Evolutionary conservation across 2,113 vertebrate genomes (phyloP).

Genomic region (Cnemophilus loriae): DNA sequence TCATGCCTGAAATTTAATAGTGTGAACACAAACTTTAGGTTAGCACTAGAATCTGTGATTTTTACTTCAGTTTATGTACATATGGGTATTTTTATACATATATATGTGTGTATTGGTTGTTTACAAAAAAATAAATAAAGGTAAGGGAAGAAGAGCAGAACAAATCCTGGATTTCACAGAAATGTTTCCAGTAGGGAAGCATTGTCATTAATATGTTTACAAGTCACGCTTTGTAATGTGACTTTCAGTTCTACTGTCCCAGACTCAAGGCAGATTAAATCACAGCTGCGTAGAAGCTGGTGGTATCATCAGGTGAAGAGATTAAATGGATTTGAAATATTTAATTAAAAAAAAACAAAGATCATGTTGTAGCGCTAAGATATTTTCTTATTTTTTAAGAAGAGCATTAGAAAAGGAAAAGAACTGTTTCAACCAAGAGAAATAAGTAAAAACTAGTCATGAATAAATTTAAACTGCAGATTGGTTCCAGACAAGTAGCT

Average conservation of each 20-base stretch:
- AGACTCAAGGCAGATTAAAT: conserved; percentile 21
- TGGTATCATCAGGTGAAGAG: conserved; percentile 7
- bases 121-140: background rate
- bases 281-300: background rate
- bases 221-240: background rate
- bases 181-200: background rate
- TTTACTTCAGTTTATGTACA: background rate
- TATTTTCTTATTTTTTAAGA: background rate
- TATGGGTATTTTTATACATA: background rate
- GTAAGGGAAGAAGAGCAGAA: background rate
- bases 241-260: background rate
- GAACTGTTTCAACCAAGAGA: background rate
- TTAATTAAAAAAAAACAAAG: conserved; percentile 16
- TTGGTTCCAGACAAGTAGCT: background rate
- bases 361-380: background rate
- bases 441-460: background rate
- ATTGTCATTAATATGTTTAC: background rate
- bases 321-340: conserved; percentile 42
- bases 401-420: background rate
- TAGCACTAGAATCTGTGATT: background rate
- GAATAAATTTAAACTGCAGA: conserved; percentile 10
- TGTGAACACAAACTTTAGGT: background rate
- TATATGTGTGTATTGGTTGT: background rate
- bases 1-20: background rate
- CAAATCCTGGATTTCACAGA: conserved; percentile 34